These are phyloP conservation scores for Aldabrachelys gigantea DNA, from an alignment of 2,113 vertebrate genomes.

Conservation along the genomic window DNA sequence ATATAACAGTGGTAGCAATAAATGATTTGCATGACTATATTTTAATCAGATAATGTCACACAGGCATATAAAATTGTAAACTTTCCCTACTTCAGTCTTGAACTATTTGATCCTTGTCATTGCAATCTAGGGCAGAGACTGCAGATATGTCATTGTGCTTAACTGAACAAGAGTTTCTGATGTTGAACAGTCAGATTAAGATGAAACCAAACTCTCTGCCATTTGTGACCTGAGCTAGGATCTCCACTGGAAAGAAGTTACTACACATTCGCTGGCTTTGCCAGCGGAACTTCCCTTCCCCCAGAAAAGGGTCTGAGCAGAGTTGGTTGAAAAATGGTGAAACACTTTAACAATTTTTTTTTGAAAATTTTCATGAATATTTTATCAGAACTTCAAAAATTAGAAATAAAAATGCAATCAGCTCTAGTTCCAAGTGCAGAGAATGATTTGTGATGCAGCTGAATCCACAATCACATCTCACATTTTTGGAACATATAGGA, in stretches of 20 bases:
- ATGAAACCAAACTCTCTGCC: neutral
- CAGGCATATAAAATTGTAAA: neutral
- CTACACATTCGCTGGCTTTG: neutral
- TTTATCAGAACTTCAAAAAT: neutral
- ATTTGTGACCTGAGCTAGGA: neutral
- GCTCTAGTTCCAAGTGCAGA: neutral
- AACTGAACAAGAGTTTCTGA: neutral
- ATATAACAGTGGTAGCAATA: too few relatives aligned
- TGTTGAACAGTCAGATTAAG: neutral
- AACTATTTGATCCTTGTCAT: neutral
- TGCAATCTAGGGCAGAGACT: neutral
- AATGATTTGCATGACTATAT: too few relatives aligned
- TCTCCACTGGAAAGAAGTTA: neutral
- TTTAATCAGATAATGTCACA: too few relatives aligned
- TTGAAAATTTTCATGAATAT: neutral
- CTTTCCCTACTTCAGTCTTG: neutral
- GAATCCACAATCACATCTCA: neutral
- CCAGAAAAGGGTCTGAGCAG: neutral
- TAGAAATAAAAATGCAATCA: neutral
- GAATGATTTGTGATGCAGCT: neutral
- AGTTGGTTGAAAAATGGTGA: neutral
- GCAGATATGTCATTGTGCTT: neutral
- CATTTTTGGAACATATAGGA: neutral
- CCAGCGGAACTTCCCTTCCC: neutral
- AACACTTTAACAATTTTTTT: neutral